Base-by-base conservation (phyloP, 2,797 vertebrate genomes). In the Onychomys leucogaster region DNA sequence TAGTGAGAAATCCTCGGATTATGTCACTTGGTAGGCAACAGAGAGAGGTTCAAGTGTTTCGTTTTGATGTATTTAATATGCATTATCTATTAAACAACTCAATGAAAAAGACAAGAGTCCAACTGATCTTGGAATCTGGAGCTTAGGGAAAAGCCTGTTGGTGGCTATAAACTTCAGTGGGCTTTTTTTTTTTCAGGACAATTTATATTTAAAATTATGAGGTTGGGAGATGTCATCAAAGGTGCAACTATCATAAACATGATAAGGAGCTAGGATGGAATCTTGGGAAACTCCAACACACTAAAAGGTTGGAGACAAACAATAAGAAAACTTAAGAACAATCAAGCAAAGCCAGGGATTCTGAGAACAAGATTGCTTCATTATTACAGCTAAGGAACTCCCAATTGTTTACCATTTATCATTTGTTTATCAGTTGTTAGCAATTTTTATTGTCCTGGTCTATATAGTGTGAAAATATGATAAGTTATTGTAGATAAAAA, bases 181-280 rank as follows among this genome's bases (percentile, higher is more conserved):
- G 0, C 13, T 55, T 12, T 34, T 37, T 25, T 88, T 84, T 49
- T 14, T 91, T 80, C 32, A 86, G 25, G 29, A 86, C 76, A 37
- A 46, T 57, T 92, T 77, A 55, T 77, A 61, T 71, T 90, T 92
- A 32, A 76, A 95, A 86, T 86, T 67, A 85, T 5, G 14, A 71
- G 65, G 3, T 43, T 82, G 29, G 29, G 4, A 16, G 52, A 61
- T 81, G 11, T 55, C 25, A 89, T 21, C 46, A 92, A 81, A 69
- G n/a, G 49, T 37, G 4, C 25, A 27, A 37, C 4, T 75, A 25
- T 41, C 67, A 46, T 11, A 59, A 80, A 43, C 78, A 32, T 49
- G n/a, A 61, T 34, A 13, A 34, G 34, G 8, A 32, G 49, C 6
- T 25, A 46, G 8, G 16, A 10, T 34, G 4, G 14, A 61, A 63